Base-by-base conservation (phyloP, 2,888 invertebrate genomes). In the Plutella xylostella region DNA sequence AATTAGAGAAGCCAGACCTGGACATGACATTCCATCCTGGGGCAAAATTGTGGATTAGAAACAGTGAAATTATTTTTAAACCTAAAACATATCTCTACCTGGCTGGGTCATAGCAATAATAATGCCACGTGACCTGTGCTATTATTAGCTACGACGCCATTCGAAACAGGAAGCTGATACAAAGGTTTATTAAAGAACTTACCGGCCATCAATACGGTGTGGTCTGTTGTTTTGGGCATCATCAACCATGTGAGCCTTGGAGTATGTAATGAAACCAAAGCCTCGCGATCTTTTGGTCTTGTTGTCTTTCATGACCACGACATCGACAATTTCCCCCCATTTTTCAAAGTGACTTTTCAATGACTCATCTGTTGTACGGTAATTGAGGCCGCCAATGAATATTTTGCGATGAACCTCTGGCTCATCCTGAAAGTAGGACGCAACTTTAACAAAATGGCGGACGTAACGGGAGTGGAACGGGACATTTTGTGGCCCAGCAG, bases 241-340 rank as follows among this genome's bases (percentile, higher is more conserved):
- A 76, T 99, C 98, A 9, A 99, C 96, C 96, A 96, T 96, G 65
- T 92, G 92, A 37, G 96, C 93, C 56, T 93, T 88, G 1, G 94
- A 93, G 68, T 97, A 99, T 0, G 98, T 98, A 49, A 99, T 97
- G 65, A 99, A 99, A 2, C 98, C 99, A 71, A 99, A 99, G 1
- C 99, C 98, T 49, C 98, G 88, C 4, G 98, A 98, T 50, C 97
- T 87, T 66, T 96, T 96, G 0, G 97, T 97, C 60, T 93, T 93
- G 0, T 96, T 94, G 65, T 97, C 97, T 68, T 96, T 95, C 97
- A 97, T 97, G 0, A 97, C 97, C 3, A 97, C 96, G 9, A 96
- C 96, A 67, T 97, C 97, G 0, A 96, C 95, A 52, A 97, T 94
- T 72, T 96, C 95, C 22, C 98, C 98, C 94, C 95, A 98, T 89